Conservation (phyloP, 2,888 invertebrate species). For the Cheilosia variabilis region DNA sequence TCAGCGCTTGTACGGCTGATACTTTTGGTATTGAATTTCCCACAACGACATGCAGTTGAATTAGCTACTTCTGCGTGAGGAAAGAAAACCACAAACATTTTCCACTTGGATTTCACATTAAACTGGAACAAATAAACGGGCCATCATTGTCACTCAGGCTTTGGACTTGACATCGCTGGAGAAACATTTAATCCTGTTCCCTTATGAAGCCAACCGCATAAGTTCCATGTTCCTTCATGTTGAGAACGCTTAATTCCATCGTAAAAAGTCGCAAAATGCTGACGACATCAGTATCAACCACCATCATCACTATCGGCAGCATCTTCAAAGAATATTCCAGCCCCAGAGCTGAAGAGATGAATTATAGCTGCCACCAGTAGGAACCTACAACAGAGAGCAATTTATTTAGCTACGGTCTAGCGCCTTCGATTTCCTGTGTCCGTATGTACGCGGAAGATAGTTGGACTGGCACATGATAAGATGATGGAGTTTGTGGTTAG, state of each 20-base stretch:
- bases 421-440: slow-evolving; percentile 52
- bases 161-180: slow-evolving; percentile 15
- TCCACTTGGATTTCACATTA: slow-evolving; percentile 17
- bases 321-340: slow-evolving; percentile 27
- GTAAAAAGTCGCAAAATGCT: slow-evolving; percentile 11
- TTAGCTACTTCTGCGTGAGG: background rate
- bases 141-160: slow-evolving; percentile 30
- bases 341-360: slow-evolving; percentile 20
- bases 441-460: background rate
- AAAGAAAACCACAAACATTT: slow-evolving; percentile 44
- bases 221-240: background rate
- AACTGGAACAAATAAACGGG: slow-evolving; percentile 29
- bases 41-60: slow-evolving; percentile 28
- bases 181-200: slow-evolving; percentile 35
- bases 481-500: slow-evolving; percentile 8
- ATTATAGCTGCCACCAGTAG: slow-evolving; percentile 24
- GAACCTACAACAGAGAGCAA: slow-evolving; percentile 21
- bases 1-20: slow-evolving; percentile 4
- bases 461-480: slow-evolving; percentile 35
- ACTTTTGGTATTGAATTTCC: slow-evolving; percentile 32
- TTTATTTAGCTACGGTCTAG: slow-evolving; percentile 51
- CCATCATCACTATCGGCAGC: slow-evolving; percentile 7
- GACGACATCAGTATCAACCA: slow-evolving; percentile 6
- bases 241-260: background rate
- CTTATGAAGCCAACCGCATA: slow-evolving; percentile 1